These are phyloP conservation scores for Periophthalmus magnuspinnatus DNA, from an alignment of 2,797 vertebrate species.

Conservation along the genomic window DNA sequence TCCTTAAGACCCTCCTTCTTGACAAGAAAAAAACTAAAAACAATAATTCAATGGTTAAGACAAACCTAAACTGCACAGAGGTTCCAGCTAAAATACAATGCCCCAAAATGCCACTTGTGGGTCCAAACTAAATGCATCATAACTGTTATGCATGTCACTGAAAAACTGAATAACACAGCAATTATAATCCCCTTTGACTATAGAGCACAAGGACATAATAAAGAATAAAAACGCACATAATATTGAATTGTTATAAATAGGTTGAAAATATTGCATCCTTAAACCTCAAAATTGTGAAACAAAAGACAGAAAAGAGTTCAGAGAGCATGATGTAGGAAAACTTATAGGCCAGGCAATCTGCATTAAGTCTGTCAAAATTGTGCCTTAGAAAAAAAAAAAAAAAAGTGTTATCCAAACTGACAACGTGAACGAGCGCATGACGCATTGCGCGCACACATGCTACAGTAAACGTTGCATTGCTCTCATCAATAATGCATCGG, in stretches of 20 bases:
- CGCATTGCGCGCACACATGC: slow-evolving; percentile 22
- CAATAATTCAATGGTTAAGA: no score
- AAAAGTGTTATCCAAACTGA: slow-evolving; percentile 37
- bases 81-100: no score
- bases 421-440: slow-evolving; percentile 31
- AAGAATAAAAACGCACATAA: not conserved
- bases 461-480: slow-evolving; percentile 64
- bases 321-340: slow-evolving; percentile 16
- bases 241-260: not conserved
- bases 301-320: slow-evolving; percentile 9
- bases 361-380: slow-evolving; percentile 8
- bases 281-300: not conserved
- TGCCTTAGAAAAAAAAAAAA: slow-evolving; percentile 20
- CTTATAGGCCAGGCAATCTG: not conserved
- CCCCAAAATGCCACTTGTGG: no score
- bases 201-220: not conserved
- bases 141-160: no score
- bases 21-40: no score
- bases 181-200: not conserved
- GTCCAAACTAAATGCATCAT: no score
- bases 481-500: slow-evolving; percentile 92
- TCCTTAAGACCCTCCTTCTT: no score
- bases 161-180: not conserved
- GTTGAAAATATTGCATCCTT: not conserved
- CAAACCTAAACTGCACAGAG: no score